Evolutionary conservation across 2,888 invertebrate genomes (phyloP), one percentile per base, ranked within the genome.

Genomic region (Callimorpha dominula): DNA sequence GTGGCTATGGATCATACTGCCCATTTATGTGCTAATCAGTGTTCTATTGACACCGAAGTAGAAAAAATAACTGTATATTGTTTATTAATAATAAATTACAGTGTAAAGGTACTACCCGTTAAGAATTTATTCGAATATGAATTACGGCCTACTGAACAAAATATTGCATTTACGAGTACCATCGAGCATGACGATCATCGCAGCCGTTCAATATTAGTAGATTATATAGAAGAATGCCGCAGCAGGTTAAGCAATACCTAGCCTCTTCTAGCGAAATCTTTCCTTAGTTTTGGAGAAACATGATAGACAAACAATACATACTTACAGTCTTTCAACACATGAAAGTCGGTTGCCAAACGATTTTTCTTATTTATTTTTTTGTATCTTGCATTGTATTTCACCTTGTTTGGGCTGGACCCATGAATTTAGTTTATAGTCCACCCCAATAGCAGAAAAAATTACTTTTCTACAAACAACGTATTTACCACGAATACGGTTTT

Each of bases 1-100:
- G 43, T 68, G 46, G 31, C 20, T 71, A 66, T 67, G 46, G 49
- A 17, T 65, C 8, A 57, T n/a, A 49, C 6, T 40, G 60, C 0
- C 64, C 68, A 71, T 71, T 74, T 71, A 66, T 74, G 60, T 74
- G 65, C 52, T 68, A 68, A 71, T 74, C 12, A 31, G 50, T 31
- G 14, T 68, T 62, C 68, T 52, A 60, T 65, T 68, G 40, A 65
- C 57, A 67, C 54, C 43, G 20, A 49, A 50, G 71, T 65, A 65
- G 17, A 50, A 65, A 65, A 72, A 63, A 31, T 72, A 72, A 65
- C 75, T 72, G 65, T 68, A 60, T 46, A n/a, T 52, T 54, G 49
- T 50, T 60, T 49, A 63, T 54, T 65, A 65, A 20, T 62, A 46
- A n/a, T 5, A 52, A 14, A 62, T 65, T 43, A 14, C 14, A 14